A percentile compares a stretch with the other conserved stretches of the same genome.
phyloP scores from a whole-genome alignment of 2,888 invertebrate species.

The Byasa hedistus region DNA sequence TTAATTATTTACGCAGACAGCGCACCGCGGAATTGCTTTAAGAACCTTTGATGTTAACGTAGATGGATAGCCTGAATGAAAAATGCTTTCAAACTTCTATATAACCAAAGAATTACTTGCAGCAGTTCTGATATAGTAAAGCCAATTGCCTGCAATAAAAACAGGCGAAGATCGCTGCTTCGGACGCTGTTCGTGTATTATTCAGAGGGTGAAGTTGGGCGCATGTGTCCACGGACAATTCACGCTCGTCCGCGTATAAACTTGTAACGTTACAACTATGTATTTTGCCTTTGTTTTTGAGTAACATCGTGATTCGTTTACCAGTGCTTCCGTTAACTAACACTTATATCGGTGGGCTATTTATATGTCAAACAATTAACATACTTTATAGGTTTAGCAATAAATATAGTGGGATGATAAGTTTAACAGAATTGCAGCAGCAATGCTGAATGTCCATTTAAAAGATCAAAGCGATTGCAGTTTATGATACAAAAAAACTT shows the following conservation, averaged over 20 bases:
- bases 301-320: slow-evolving; percentile 24
- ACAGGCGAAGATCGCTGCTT: slow-evolving; percentile 57
- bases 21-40: slow-evolving; percentile 53
- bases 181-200: slow-evolving; percentile 65
- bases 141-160: slow-evolving; percentile 69
- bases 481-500: too few relatives aligned
- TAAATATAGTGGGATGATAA: too few relatives aligned
- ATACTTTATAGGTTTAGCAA: too few relatives aligned
- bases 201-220: slow-evolving; percentile 58
- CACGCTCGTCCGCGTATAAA: slow-evolving; percentile 41
- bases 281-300: slow-evolving; percentile 31
- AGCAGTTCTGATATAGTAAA: slow-evolving; percentile 44
- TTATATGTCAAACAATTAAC: too few relatives aligned
- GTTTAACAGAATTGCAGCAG: too few relatives aligned
- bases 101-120: slow-evolving; percentile 37
- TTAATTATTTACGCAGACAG: slow-evolving; percentile 69
- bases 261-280: slow-evolving; percentile 42
- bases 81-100: slow-evolving; percentile 45
- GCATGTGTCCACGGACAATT: slow-evolving; percentile 66
- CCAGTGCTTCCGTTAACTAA: too few relatives aligned
- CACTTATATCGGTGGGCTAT: too few relatives aligned
- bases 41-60: slow-evolving; percentile 40
- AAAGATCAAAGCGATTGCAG: too few relatives aligned
- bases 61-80: slow-evolving; percentile 34
- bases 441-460: too few relatives aligned